A percentile compares a stretch with the other conserved stretches of the same genome.
These are phyloP conservation scores for Dasysyrphus albostriatus DNA, from an alignment of 2,888 invertebrate genomes.

Conservation along the genomic window DNA sequence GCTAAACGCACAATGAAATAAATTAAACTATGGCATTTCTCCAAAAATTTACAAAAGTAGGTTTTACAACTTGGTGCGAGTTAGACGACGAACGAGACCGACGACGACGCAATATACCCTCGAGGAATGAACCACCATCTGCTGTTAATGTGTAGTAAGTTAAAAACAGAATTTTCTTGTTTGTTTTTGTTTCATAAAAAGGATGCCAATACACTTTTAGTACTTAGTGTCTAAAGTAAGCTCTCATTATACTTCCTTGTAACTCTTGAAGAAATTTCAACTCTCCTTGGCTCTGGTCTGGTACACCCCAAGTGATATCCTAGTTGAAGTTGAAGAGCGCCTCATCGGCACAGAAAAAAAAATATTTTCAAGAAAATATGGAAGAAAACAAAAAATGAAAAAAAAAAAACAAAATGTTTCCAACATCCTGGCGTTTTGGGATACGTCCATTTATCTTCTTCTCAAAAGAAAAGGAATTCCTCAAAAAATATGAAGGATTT, in stretches of 20 bases:
- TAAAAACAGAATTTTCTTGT: conserved; percentile 24
- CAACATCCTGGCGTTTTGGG: conserved; percentile 54
- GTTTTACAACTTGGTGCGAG: conserved; percentile 24
- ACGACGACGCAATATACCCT: conserved; percentile 29
- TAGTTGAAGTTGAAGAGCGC: conserved; percentile 6
- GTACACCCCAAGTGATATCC: conserved; percentile 59
- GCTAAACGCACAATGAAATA: conserved; percentile 69
- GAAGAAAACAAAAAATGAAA: conserved; percentile 9
- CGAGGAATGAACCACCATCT: conserved; percentile 55
- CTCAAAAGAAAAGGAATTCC: conserved; percentile 62
- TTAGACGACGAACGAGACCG: not conserved
- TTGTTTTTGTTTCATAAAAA: conserved; percentile 33
- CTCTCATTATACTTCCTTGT: conserved; percentile 59
- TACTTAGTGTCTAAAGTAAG: conserved; percentile 69
- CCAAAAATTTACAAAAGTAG: conserved; percentile 44
- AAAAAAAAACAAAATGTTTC: conserved; percentile 37
- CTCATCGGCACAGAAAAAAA: not conserved
- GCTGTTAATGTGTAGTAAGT: conserved; percentile 68
- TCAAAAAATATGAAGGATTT: conserved; percentile 64
- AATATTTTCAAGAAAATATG: conserved; percentile 11
- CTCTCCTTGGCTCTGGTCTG: conserved; percentile 25
- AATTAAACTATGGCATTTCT: conserved; percentile 69
- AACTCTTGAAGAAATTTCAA: conserved; percentile 35
- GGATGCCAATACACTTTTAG: conserved; percentile 70
- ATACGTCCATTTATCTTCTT: conserved; percentile 73